A percentile compares a stretch with the other conserved stretches of the same genome.
Conservation (phyloP, 2,113 vertebrate species). For the Toxotes chatareus region DNA sequence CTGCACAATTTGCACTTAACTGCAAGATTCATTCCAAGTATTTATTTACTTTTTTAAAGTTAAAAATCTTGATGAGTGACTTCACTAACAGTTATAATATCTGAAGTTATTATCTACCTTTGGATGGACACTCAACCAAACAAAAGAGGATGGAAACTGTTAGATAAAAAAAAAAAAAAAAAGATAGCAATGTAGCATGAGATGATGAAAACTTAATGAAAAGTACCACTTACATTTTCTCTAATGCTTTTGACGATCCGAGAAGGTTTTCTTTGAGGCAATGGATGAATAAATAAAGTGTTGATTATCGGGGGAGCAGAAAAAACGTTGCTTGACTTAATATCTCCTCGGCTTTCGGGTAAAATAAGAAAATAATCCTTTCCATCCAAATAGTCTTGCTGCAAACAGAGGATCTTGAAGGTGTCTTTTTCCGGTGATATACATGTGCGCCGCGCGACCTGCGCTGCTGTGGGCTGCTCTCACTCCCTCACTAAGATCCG, state of each 20-base stretch:
- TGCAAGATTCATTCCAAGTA: not conserved
- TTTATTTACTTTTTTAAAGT: not conserved
- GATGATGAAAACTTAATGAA: not conserved
- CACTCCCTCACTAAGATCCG: not conserved
- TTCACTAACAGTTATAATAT: not conserved
- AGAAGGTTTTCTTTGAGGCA: not conserved
- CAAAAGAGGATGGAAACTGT: not conserved
- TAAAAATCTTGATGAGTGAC: too few species aligned
- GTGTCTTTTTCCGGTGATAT: not conserved
- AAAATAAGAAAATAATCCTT: constrained; percentile 15
- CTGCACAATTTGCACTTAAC: not conserved
- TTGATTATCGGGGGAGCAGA: not conserved
- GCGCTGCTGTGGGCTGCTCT: not conserved
- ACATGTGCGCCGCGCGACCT: not conserved
- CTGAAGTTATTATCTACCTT: not conserved
- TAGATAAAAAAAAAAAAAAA: not conserved
- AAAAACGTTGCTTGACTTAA: not conserved
- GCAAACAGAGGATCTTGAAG: not conserved
- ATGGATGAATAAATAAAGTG: not conserved
- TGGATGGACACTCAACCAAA: not conserved
- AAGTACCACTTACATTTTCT: constrained; percentile 59
- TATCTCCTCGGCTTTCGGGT: not conserved
- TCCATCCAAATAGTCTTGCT: not conserved
- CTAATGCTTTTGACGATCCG: not conserved
- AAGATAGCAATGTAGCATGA: too few species aligned